Conservation (phyloP, 2,113 vertebrate genomes). For the Rhinogobius similis region DNA sequence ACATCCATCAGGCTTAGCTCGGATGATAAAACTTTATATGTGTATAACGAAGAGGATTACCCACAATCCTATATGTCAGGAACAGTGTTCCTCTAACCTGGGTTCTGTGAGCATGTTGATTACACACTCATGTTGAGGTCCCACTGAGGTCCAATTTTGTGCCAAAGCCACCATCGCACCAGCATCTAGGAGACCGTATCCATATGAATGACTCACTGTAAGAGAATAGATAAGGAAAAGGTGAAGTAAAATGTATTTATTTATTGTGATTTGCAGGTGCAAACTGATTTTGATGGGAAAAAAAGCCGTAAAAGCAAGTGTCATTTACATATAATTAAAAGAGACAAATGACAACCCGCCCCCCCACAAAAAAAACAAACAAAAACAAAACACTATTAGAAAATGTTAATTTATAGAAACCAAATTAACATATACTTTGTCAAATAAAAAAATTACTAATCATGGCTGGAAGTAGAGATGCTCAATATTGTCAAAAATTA, state of each 20-base stretch:
- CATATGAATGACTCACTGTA: constrained; percentile 95
- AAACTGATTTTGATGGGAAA: too few relatives aligned
- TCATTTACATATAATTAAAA: too few relatives aligned
- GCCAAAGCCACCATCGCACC: constrained; percentile 91
- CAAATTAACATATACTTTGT: too few relatives aligned
- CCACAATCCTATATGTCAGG: constrained; percentile 14
- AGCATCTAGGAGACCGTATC: constrained; percentile 92
- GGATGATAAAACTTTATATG: constrained; percentile 17
- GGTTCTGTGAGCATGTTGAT: constrained; percentile 87
- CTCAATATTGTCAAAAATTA: too few relatives aligned
- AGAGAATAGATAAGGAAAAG: not conserved
- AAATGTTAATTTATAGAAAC: too few relatives aligned
- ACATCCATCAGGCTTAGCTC: constrained; percentile 29
- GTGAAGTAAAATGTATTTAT: not conserved
- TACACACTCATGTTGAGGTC: constrained; percentile 88
- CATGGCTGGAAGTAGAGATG: too few relatives aligned
- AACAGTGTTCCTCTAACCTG: constrained; percentile 72
- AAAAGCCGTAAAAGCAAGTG: too few relatives aligned
- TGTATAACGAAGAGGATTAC: constrained; percentile 14
- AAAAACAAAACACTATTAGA: too few relatives aligned
- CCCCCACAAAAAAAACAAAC: too few relatives aligned
- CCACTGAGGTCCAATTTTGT: constrained; percentile 90
- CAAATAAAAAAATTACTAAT: too few relatives aligned
- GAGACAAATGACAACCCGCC: too few relatives aligned
- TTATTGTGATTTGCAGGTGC: not conserved